Percentiles rank a stretch among this genome's conserved stretches.
Evolutionary conservation across 2,888 invertebrate genomes (phyloP).

Genomic region (Caenorhabditis sulstoni): DNA sequence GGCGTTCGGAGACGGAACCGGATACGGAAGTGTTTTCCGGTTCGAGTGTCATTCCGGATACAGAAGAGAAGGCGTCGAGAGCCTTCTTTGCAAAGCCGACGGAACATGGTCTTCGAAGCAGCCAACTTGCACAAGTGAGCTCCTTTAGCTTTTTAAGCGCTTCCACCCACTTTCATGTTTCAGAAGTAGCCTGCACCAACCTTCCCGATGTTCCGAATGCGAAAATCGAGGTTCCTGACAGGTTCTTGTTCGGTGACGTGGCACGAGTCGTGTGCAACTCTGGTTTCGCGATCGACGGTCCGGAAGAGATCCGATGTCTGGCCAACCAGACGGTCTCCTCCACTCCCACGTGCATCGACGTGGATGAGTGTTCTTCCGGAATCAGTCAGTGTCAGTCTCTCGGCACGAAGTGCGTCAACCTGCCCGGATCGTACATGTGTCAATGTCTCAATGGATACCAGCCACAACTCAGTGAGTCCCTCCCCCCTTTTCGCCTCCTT

Average conservation of each 20-base stretch:
- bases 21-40: slow-evolving; percentile 79
- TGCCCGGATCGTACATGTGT: slow-evolving; percentile 79
- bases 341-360: slow-evolving; percentile 75
- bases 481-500: neutral
- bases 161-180: slow-evolving; percentile 14
- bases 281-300: slow-evolving; percentile 74
- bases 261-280: slow-evolving; percentile 75
- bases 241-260: slow-evolving; percentile 75
- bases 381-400: slow-evolving; percentile 71
- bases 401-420: slow-evolving; percentile 74
- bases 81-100: slow-evolving; percentile 90
- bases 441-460: slow-evolving; percentile 77
- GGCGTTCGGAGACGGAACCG: slow-evolving; percentile 80
- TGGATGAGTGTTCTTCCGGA: slow-evolving; percentile 79
- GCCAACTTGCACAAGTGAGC: slow-evolving; percentile 93
- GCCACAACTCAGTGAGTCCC: slow-evolving; percentile 76
- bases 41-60: slow-evolving; percentile 79
- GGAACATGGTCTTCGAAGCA: slow-evolving; percentile 94
- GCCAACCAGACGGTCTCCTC: slow-evolving; percentile 79
- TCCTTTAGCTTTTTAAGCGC: neutral
- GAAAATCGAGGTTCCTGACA: slow-evolving; percentile 59
- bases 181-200: slow-evolving; percentile 76
- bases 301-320: slow-evolving; percentile 76
- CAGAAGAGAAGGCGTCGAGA: slow-evolving; percentile 84
- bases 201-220: slow-evolving; percentile 77